Evolutionary conservation across 2,888 invertebrate genomes (phyloP), one percentile per base, ranked within the genome.

Genomic region (Rhyacophila evoluta): DNA sequence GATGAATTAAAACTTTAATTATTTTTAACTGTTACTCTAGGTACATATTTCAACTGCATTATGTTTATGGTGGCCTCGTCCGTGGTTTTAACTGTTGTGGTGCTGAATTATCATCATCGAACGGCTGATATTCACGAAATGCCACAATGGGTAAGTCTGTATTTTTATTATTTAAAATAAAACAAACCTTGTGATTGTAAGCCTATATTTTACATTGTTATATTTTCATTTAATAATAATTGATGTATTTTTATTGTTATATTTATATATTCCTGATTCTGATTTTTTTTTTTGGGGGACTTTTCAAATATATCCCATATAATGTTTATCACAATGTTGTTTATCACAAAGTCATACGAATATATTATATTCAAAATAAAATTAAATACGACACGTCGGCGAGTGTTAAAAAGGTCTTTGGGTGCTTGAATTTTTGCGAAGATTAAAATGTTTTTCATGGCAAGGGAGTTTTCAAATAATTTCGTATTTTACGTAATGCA

Each of bases 41-140:
- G 98, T 87, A 97, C 98, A 84, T 98, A 98, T 92, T 98, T 98
- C 94, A 98, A 98, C 91, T 98, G 98, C 92, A 98, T 98, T 90
- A 98, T 98, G 98, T 97, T 98, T 91, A 98, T 98, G 98, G 98
- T 98, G 90, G 98, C 98, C 81, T 97, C 98, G 83, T 98, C 98
- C 83, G 98, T 98, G 88, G 97, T 98, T 84, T 93, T 98, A 85
- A 98, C 98, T 75, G 98, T 98, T 84, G 95, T 98, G 84, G 98
- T 98, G 84, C 93, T 98, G 84, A 98, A 98, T 91, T 98, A 97
- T 89, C 98, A 98, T 89, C 98, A 98, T 89, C 93, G 98, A 85
- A 97, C 97, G 84, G 97, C 98, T 81, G 98, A 98, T 87, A 98
- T 97, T 86, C 97, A 98, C 89, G 95, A 95, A 88, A 98, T 98